Conservation (phyloP, 2,113 vertebrate species). For the Plecturocebus donacophilus region DNA sequence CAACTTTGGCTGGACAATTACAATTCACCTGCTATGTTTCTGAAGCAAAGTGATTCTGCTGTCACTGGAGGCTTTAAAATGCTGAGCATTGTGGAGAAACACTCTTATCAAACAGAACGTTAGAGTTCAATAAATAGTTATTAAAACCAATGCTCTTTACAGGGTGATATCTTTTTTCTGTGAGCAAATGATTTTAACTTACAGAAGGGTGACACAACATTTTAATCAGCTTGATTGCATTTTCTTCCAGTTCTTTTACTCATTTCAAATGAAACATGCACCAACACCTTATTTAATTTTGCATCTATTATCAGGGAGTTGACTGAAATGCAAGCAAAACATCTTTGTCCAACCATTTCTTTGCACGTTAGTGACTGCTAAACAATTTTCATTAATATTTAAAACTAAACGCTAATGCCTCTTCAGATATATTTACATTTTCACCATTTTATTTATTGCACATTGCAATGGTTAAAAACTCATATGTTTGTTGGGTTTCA, state of each 20-base stretch:
- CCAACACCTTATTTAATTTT: not conserved
- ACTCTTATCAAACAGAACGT: slow-evolving; percentile 49
- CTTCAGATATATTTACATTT: slow-evolving; percentile 23
- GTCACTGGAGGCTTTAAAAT: slow-evolving; percentile 50
- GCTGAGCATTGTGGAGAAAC: slow-evolving; percentile 5
- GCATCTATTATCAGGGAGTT: not conserved
- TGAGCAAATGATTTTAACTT: slow-evolving; percentile 31
- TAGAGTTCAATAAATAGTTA: slow-evolving; percentile 72
- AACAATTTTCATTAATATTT: slow-evolving; percentile 53
- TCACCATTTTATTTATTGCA: not conserved
- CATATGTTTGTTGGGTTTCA: not conserved
- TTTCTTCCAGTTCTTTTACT: slow-evolving; percentile 11
- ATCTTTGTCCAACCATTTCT: not conserved
- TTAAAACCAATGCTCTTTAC: slow-evolving; percentile 49
- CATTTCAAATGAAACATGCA: slow-evolving; percentile 14
- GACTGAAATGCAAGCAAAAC: not conserved
- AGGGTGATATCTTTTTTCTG: slow-evolving; percentile 36
- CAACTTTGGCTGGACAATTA: slow-evolving; percentile 53
- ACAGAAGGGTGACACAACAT: not conserved
- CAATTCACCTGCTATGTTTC: slow-evolving; percentile 27
- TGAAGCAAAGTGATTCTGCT: slow-evolving; percentile 49
- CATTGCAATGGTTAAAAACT: not conserved
- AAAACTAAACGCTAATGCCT: slow-evolving; percentile 39
- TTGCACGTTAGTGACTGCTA: not conserved
- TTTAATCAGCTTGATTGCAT: slow-evolving; percentile 31